phyloP scores from a whole-genome alignment of 1,140 invertebrate genomes.

The Tetramorium alpestre region DNA sequence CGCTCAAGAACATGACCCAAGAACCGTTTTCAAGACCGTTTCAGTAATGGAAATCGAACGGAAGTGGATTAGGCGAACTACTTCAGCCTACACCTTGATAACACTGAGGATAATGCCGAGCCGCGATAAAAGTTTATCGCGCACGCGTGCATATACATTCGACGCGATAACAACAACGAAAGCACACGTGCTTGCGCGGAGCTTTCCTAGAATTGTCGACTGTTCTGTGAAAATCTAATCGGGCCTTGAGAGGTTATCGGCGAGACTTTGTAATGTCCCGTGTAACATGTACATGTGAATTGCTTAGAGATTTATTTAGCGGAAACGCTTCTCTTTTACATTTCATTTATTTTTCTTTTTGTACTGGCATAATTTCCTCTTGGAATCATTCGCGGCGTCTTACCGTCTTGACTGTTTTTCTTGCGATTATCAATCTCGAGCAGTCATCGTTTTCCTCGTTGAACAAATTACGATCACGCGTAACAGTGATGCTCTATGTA shows the following conservation, averaged over 20 bases:
- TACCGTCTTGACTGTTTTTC: not conserved
- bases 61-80: not conserved
- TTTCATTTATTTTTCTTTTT: not conserved
- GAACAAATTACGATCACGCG: not conserved
- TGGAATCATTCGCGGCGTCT: not conserved
- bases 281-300: not conserved
- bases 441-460: conserved; percentile 4
- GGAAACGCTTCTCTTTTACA: not conserved
- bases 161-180: not conserved
- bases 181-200: not conserved
- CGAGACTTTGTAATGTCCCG: not conserved
- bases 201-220: not conserved
- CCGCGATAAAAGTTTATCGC: conserved; percentile 46
- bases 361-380: too few species aligned
- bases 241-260: not conserved
- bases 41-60: conserved; percentile 17
- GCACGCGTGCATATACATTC: not conserved
- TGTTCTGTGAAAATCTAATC: not conserved
- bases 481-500: not conserved
- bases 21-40: not conserved
- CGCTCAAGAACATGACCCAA: not conserved
- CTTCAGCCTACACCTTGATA: conserved; percentile 3
- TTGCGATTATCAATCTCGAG: not conserved
- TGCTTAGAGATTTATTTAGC: not conserved
- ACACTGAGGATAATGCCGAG: conserved; percentile 4